phyloP scores from a whole-genome alignment of 2,113 vertebrate species.

The Pavo muticus region DNA sequence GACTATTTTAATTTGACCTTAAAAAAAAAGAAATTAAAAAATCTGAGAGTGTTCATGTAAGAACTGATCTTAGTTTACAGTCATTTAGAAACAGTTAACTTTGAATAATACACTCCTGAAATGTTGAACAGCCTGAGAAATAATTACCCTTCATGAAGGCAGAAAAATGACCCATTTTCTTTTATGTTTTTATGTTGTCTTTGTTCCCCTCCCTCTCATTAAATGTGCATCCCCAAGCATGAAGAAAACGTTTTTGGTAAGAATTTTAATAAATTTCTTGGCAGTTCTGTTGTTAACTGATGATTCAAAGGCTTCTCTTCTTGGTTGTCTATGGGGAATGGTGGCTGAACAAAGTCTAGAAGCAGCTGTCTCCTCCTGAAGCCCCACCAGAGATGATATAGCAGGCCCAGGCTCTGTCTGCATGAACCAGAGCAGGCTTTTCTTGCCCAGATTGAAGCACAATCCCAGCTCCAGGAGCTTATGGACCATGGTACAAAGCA shows the following conservation, averaged over 20 bases:
- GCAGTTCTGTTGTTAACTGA: not conserved
- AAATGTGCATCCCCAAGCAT: not conserved
- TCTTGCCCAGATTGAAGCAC: not conserved
- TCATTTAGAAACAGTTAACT: constrained; percentile 10
- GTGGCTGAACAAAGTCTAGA: not conserved
- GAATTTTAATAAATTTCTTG: not conserved
- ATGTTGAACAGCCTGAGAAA: not conserved
- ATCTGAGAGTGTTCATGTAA: not conserved
- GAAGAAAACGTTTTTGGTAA: not conserved
- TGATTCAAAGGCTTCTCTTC: not conserved
- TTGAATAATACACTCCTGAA: not conserved
- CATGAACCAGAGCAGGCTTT: not conserved
- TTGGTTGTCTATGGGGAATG: not conserved
- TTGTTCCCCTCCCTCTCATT: not conserved
- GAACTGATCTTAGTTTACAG: not conserved
- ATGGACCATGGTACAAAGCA: rapidly evolving
- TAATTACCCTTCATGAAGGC: not conserved
- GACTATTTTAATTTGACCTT: not conserved
- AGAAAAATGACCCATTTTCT: not conserved
- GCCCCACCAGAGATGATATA: rapidly evolving
- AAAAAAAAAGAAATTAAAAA: not conserved
- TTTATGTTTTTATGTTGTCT: not conserved
- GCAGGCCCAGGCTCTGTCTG: not conserved
- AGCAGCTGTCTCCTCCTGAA: not conserved
- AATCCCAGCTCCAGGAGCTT: not conserved